A percentile compares a stretch with the other conserved stretches of the same genome.
Evolutionary conservation across 2,797 vertebrate genomes (phyloP).

Genomic region (Netta rufina): DNA sequence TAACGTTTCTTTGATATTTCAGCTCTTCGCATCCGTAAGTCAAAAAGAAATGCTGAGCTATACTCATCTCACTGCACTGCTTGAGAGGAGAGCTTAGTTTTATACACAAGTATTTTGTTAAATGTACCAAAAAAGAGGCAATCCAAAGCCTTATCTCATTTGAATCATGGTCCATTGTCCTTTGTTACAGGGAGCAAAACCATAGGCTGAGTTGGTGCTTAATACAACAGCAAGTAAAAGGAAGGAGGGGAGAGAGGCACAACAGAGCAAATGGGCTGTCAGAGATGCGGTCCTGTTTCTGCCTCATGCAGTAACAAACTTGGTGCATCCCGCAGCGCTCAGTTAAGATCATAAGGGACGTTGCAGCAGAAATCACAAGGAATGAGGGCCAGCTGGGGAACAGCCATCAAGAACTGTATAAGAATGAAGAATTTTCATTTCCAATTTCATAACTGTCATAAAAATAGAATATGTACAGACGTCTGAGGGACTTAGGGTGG

Average conservation of each 20-base stretch:
- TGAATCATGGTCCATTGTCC: background rate
- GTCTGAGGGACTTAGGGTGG: background rate
- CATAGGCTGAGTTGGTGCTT: background rate
- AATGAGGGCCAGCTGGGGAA: background rate
- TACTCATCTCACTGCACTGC: background rate
- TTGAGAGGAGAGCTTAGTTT: background rate
- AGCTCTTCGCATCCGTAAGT: background rate
- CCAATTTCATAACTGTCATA: constrained; percentile 6
- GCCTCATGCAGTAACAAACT: background rate
- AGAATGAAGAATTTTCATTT: background rate
- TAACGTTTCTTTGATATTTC: background rate
- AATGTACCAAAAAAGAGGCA: background rate
- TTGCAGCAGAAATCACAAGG: background rate
- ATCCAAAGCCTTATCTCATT: background rate
- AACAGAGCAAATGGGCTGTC: background rate
- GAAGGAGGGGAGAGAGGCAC: background rate
- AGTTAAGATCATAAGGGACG: background rate
- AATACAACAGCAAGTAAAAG: background rate
- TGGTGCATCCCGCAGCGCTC: background rate
- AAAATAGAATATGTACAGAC: background rate
- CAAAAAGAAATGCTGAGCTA: background rate
- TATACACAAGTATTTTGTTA: background rate
- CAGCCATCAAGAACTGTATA: background rate
- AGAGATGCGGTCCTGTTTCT: background rate
- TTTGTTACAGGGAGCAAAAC: background rate